Evolutionary conservation across 2,797 vertebrate species (phyloP), one percentile per base, ranked within the genome.

Genomic region (Tokudaia tokunoshimensis): DNA sequence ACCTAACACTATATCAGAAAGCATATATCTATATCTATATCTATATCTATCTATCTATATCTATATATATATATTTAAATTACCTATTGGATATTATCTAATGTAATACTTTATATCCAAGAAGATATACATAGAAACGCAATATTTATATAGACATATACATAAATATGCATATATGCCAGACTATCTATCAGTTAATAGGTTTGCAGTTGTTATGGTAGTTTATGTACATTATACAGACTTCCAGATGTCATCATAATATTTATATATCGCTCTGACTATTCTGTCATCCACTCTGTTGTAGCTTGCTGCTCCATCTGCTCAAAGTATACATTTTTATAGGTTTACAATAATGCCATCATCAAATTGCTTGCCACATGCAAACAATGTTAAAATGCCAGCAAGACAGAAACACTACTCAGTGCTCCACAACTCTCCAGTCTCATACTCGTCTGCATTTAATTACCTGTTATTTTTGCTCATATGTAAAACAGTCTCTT

Each of bases 311-410:
- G 34, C 57, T 91, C 97, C 97, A 97, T 98, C 98, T 98, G 98
- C 97, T 98, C 96, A 97, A 98, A 98, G 98, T 94, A 96, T 97
- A 97, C 92, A 97, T 98, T 98, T 96, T 98, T 96, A 97, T 98
- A 97, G 94, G 76, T 97, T 98, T 98, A 97, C 97, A 98, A 98
- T 98, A 98, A 98, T 95, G 84, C 34, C 88, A 97, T 98, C 95
- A 98, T 95, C 87, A 97, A 98, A 98, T 96, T 97, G 92, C 94
- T 97, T 96, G 97, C 94, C 74, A 98, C 97, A 97, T 97, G 52
- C 95, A 97, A 98, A 96, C 97, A 97, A 95, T 84, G 91, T 97
- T 97, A 97, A 98, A 98, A 96, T 96, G 97, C 87, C 92, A 95
- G 96, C 91, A 98, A 98, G 47, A 96, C 57, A 88, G 52, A 98